Conservation (phyloP, 2,113 vertebrate species). For the Hippocampus mohnikei region DNA sequence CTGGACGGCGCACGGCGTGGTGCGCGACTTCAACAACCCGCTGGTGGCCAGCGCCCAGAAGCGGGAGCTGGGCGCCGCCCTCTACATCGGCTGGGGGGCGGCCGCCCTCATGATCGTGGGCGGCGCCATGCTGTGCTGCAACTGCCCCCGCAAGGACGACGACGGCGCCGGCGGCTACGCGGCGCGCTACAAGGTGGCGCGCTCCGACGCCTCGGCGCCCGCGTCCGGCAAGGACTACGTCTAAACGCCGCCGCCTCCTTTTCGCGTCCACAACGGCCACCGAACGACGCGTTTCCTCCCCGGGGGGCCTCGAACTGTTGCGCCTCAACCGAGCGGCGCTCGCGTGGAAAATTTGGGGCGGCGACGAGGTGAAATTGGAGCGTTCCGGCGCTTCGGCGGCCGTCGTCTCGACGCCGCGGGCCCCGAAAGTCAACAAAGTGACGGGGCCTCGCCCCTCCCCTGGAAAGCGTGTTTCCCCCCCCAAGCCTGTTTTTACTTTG, state of each 20-base stretch:
- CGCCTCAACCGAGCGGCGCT: neutral
- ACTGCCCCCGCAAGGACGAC: constrained; percentile 60
- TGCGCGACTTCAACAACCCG: constrained; percentile 74
- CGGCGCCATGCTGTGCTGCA: constrained; percentile 70
- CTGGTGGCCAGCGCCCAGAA: constrained; percentile 53
- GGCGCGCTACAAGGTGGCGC: constrained; percentile 58
- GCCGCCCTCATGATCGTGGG: constrained; percentile 70
- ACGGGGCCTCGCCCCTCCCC: neutral
- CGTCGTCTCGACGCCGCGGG: neutral
- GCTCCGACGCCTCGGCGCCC: constrained; percentile 55
- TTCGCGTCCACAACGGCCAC: no score
- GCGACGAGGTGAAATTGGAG: neutral
- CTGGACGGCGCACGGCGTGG: constrained; percentile 70
- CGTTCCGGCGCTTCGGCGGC: neutral
- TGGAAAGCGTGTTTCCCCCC: neutral
- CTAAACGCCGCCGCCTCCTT: constrained; percentile 29
- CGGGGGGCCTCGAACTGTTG: no score
- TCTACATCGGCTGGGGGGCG: constrained; percentile 75
- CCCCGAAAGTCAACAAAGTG: neutral
- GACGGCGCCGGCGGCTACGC: constrained; percentile 13
- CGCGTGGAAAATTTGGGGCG: neutral
- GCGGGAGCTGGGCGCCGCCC: constrained; percentile 69
- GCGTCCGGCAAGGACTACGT: constrained; percentile 59
- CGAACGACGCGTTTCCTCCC: no score
- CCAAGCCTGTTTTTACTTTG: neutral